phyloP scores from a whole-genome alignment of 2,113 vertebrate genomes.

The Psilopogon haemacephalus region DNA sequence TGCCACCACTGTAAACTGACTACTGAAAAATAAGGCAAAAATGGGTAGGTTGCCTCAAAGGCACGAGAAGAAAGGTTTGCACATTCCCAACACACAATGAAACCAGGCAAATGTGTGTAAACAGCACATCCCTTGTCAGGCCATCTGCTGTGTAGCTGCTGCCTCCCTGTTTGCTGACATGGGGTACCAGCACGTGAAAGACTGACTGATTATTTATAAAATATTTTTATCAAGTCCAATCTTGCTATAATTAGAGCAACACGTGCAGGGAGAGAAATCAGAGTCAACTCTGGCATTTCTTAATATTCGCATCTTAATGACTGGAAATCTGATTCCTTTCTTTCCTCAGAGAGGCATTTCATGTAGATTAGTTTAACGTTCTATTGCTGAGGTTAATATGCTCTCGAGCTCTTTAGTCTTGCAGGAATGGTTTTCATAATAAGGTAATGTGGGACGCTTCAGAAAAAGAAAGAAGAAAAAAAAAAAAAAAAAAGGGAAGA shows the following conservation, averaged over 20 bases:
- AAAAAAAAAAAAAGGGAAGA: not conserved
- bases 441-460: not conserved
- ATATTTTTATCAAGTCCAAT: constrained; percentile 45
- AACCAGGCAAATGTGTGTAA: not conserved
- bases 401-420: not conserved
- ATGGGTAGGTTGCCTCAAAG: not conserved
- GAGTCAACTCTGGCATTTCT: not conserved
- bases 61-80: not conserved
- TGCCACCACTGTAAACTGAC: not conserved
- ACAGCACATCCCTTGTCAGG: not conserved
- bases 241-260: constrained; percentile 19
- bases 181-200: not conserved
- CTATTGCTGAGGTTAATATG: not conserved
- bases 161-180: constrained; percentile 21
- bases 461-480: too few relatives aligned
- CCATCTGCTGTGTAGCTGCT: constrained; percentile 27
- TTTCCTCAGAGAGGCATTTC: not conserved
- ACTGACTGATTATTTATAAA: constrained; percentile 31
- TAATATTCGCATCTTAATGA: not conserved
- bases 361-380: not conserved
- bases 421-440: not conserved
- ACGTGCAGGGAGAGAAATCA: not conserved
- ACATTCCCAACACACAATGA: constrained; percentile 4
- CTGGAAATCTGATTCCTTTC: not conserved
- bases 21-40: not conserved